Evolutionary conservation across 2,888 invertebrate genomes (phyloP).

Genomic region (Tipula unca): DNA sequence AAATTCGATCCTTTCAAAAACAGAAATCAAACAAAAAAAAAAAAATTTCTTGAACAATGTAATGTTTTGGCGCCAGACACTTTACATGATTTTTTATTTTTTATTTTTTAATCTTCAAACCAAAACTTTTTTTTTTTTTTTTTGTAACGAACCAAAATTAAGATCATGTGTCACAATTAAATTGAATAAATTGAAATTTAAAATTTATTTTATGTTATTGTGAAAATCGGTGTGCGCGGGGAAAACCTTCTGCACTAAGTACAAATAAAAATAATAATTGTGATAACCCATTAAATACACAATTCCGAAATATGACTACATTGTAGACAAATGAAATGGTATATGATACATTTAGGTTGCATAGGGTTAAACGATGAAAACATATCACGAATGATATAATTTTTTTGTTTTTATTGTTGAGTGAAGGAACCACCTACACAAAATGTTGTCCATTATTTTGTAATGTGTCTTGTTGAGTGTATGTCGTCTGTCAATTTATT

Average conservation of each 20-base stretch:
- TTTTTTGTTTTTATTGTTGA: neutral
- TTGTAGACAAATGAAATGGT: neutral
- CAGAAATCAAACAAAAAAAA: neutral
- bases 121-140: neutral
- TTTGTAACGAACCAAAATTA: neutral
- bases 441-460: neutral
- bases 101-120: neutral
- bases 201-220: neutral
- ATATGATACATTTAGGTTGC: neutral
- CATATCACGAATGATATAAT: neutral
- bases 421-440: conserved; percentile 8
- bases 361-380: neutral
- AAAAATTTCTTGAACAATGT: neutral
- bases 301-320: neutral
- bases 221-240: neutral
- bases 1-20: neutral
- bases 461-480: conserved; percentile 14
- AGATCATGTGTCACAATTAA: conserved; percentile 14
- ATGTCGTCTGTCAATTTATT: conserved; percentile 4
- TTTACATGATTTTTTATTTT: neutral
- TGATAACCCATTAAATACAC: neutral
- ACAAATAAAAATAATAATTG: neutral
- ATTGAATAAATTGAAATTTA: conserved; percentile 8
- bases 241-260: neutral
- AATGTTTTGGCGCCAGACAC: conserved; percentile 14